Percentiles rank a stretch among this genome's conserved stretches.
Conservation (phyloP, 2,113 vertebrate species). For the Chaetura pelagica region DNA sequence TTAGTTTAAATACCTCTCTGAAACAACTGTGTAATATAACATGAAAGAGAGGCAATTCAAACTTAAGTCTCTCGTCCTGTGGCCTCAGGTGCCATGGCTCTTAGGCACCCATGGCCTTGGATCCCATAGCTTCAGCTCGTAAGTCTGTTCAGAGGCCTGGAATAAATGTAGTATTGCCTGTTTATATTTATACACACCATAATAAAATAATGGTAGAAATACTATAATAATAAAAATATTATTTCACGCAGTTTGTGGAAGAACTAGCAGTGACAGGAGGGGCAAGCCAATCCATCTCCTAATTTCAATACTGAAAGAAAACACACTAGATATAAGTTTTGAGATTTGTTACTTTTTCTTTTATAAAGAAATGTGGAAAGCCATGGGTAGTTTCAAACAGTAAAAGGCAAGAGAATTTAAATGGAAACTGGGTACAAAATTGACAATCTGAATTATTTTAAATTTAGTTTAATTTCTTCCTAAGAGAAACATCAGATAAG, state of each 20-base stretch:
- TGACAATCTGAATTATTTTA: background rate
- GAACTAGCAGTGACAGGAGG: background rate
- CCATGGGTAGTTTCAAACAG: background rate
- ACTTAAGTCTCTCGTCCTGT: background rate
- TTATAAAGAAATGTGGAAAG: background rate
- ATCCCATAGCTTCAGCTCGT: background rate
- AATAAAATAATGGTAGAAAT: background rate
- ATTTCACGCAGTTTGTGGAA: background rate
- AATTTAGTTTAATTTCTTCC: background rate
- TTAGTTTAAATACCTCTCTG: background rate
- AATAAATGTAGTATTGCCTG: background rate
- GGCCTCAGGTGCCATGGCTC: background rate
- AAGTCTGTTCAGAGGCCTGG: background rate
- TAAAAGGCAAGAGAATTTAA: background rate
- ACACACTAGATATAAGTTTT: background rate
- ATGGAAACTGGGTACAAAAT: background rate
- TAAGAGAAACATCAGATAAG: background rate
- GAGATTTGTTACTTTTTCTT: background rate
- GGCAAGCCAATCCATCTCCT: background rate
- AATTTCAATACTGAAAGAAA: background rate
- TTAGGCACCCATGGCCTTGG: background rate
- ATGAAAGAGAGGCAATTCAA: background rate
- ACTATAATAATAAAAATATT: background rate
- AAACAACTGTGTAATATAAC: background rate
- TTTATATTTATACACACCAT: background rate